phyloP scores from a whole-genome alignment of 2,888 invertebrate genomes.

The Drosophila nr. perissopoda region DNA sequence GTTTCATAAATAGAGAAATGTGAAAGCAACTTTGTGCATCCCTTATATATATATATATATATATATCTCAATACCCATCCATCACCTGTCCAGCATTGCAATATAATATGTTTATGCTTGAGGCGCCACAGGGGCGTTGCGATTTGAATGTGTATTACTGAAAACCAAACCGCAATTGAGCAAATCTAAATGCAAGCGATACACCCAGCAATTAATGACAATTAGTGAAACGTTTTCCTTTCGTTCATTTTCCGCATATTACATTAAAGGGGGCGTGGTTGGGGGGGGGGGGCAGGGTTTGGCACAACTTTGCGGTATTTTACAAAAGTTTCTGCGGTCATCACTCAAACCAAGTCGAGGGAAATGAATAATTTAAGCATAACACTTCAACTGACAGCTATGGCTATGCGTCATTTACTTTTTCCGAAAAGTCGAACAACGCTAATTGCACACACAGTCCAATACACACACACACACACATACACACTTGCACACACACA shows the following conservation, averaged over 20 bases:
- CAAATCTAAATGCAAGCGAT: conserved; percentile 42
- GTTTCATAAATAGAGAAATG: background rate
- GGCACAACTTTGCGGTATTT: conserved; percentile 53
- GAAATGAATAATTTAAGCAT: conserved; percentile 55
- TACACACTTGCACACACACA: background rate
- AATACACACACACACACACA: background rate
- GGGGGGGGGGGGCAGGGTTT: background rate
- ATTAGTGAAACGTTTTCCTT: conserved; percentile 55
- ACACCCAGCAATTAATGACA: conserved; percentile 61
- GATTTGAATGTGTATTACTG: conserved; percentile 9
- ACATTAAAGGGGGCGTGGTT: background rate
- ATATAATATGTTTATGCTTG: conserved; percentile 8
- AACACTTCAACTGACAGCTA: conserved; percentile 32
- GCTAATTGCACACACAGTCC: conserved; percentile 28
- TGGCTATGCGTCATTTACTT: conserved; percentile 49
- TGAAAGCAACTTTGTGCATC: background rate
- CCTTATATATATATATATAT: background rate
- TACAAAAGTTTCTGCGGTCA: conserved; percentile 24
- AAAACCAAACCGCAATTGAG: conserved; percentile 49
- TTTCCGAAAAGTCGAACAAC: conserved; percentile 33
- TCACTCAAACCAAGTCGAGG: conserved; percentile 10
- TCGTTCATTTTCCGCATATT: conserved; percentile 7
- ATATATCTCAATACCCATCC: background rate
- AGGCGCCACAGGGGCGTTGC: conserved; percentile 24
- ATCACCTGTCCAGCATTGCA: conserved; percentile 9